Conservation (phyloP, 1,140 invertebrate species). For the Acyrthosiphon pisum region DNA sequence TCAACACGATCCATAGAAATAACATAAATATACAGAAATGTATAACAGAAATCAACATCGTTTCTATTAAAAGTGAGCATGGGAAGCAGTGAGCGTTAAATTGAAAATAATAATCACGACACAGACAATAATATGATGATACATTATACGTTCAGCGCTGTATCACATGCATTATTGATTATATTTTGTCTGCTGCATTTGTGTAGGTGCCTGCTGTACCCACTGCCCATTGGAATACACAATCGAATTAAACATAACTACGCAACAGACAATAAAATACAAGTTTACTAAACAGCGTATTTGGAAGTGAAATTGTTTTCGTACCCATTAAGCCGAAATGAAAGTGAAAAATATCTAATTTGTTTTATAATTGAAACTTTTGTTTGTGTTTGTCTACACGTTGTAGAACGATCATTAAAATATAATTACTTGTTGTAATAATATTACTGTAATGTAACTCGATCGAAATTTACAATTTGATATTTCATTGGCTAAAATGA, state of each 20-base stretch:
- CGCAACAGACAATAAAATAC: neutral
- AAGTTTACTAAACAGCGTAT: neutral
- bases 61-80: neutral
- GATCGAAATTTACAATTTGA: neutral
- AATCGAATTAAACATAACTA: neutral
- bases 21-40: too few species aligned
- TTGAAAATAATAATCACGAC: neutral
- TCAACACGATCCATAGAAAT: neutral
- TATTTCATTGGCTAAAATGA: neutral
- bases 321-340: neutral
- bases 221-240: neutral
- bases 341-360: slow-evolving; percentile 36
- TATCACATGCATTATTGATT: neutral
- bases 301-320: slow-evolving; percentile 34
- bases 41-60: neutral
- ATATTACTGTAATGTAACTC: neutral
- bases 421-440: neutral
- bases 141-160: neutral
- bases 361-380: slow-evolving; percentile 34
- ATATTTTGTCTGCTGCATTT: neutral
- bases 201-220: neutral
- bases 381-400: neutral
- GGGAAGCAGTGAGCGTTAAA: too few species aligned
- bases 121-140: neutral
- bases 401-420: neutral